Percentiles rank a stretch among this genome's conserved stretches.
These are phyloP conservation scores for Regulus satrapa DNA, from an alignment of 2,113 vertebrate species.

Conservation along the genomic window DNA sequence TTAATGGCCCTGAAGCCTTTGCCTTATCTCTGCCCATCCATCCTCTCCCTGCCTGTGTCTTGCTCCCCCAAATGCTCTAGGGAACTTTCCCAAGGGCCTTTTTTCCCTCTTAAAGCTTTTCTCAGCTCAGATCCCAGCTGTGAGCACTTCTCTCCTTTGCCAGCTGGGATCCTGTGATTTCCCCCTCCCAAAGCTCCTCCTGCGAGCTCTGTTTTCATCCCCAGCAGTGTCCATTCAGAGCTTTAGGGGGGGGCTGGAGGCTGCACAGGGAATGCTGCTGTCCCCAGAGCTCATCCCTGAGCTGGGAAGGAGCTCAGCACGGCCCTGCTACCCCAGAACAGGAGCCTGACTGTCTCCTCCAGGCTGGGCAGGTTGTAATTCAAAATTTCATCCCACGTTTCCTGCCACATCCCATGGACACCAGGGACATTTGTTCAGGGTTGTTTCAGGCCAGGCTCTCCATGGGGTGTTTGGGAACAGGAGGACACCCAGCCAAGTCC, in stretches of 20 bases:
- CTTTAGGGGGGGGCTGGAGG: not conserved
- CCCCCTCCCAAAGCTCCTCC: not conserved
- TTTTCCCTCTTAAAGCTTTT: not conserved
- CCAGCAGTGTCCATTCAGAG: not conserved
- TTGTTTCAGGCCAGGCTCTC: not conserved
- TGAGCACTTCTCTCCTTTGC: not conserved
- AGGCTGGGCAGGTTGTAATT: not conserved
- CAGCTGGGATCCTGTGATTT: not conserved
- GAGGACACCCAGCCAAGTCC: not conserved
- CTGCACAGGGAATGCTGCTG: not conserved
- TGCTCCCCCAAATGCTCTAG: fast-evolving
- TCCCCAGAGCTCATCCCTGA: not conserved
- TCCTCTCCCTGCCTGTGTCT: not conserved
- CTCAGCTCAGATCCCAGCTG: not conserved
- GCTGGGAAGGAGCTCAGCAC: not conserved
- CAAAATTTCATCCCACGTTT: fast-evolving
- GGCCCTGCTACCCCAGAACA: fast-evolving
- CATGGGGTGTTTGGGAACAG: fast-evolving
- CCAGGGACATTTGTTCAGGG: not conserved
- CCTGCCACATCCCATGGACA: fast-evolving
- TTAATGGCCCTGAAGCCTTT: not conserved
- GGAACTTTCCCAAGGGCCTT: not conserved
- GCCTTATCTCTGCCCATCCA: not conserved
- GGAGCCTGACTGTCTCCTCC: not conserved
- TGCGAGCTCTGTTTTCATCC: not conserved